Evolutionary conservation across 2,113 vertebrate species (phyloP).

Genomic region (Callorhinus ursinus): DNA sequence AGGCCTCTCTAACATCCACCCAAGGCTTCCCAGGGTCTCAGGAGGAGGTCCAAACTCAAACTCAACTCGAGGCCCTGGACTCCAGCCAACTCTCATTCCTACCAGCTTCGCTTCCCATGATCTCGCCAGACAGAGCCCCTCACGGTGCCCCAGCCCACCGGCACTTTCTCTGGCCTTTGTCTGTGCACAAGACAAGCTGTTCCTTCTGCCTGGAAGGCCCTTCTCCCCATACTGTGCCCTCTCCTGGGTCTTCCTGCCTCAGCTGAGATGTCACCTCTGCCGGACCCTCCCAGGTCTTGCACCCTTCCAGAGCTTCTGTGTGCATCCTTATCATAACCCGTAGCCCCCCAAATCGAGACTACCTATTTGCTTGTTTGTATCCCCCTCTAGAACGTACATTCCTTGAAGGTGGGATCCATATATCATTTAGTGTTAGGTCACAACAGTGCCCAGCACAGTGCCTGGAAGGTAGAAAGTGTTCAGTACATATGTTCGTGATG

Average conservation of each 20-base stretch:
- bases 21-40: not conserved
- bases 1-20: not conserved
- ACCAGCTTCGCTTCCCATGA: not conserved
- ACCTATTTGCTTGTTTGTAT: not conserved
- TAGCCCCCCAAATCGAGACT: not conserved
- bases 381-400: not conserved
- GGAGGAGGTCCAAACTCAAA: not conserved
- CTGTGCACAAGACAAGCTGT: not conserved
- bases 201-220: not conserved
- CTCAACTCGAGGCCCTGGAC: not conserved
- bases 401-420: not conserved
- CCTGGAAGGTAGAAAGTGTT: not conserved
- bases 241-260: not conserved
- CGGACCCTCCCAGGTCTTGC: not conserved
- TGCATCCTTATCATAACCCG: not conserved
- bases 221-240: not conserved
- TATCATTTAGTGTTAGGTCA: not conserved
- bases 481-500: not conserved
- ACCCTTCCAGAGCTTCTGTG: not conserved
- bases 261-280: fast-evolving
- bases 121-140: fast-evolving
- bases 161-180: not conserved
- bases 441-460: not conserved
- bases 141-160: fast-evolving
- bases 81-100: not conserved